Conservation (phyloP, 2,113 vertebrate species). For the Chaetorhynchus papuensis region DNA sequence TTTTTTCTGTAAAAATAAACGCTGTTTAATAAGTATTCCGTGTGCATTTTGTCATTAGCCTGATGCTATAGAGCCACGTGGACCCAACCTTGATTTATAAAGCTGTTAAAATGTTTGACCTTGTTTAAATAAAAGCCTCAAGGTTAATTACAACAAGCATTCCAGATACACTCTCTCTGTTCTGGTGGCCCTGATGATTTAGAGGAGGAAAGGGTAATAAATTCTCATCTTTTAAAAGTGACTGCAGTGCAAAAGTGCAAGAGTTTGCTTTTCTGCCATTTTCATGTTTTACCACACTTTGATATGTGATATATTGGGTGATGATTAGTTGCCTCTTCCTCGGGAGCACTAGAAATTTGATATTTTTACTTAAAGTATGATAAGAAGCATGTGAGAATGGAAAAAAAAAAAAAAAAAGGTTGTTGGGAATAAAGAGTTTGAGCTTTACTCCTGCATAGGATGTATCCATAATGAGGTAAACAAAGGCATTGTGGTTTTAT, state of each 20-base stretch:
- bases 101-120: conserved; percentile 48
- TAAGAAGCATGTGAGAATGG: not conserved
- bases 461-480: conserved; percentile 72
- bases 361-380: conserved; percentile 5
- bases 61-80: not conserved
- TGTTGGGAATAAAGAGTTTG: conserved; percentile 20
- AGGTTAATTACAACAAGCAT: conserved; percentile 46
- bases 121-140: conserved; percentile 55
- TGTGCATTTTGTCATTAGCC: conserved; percentile 12
- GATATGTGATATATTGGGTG: not conserved
- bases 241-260: not conserved
- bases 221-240: conserved; percentile 2
- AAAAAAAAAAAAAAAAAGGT: not conserved
- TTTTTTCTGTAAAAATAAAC: conserved; percentile 43
- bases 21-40: conserved; percentile 8
- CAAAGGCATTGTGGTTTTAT: conserved; percentile 22
- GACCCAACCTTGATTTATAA: conserved; percentile 46
- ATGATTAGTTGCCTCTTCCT: not conserved
- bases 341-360: not conserved
- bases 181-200: conserved; percentile 18
- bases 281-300: conserved; percentile 20
- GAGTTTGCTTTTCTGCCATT: conserved; percentile 31
- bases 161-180: not conserved
- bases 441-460: conserved; percentile 30
- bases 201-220: conserved; percentile 19